Conservation (phyloP, 1,140 invertebrate genomes). For the Pachypeltis micranthus region DNA sequence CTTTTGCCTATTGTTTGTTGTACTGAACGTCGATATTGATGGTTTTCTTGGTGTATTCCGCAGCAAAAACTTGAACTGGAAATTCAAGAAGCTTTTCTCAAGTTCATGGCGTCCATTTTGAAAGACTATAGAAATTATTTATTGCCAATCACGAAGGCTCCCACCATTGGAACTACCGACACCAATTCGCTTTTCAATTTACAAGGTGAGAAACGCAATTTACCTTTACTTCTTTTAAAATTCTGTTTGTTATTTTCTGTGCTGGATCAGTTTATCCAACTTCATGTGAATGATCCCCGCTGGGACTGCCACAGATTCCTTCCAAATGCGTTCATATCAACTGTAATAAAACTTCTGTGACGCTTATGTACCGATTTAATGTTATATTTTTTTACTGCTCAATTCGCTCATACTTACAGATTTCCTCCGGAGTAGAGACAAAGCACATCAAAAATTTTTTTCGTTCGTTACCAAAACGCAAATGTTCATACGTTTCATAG, state of each 20-base stretch:
- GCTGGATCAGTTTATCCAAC: too few relatives aligned
- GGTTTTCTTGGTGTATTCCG: slow-evolving; percentile 28
- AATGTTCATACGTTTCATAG: slow-evolving; percentile 97
- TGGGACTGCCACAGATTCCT: too few relatives aligned
- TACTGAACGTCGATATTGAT: neutral
- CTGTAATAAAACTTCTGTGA: neutral
- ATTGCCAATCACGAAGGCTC: slow-evolving; percentile 87
- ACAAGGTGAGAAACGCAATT: slow-evolving; percentile 48
- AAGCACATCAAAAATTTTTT: slow-evolving; percentile 85
- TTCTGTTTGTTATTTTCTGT: too few relatives aligned
- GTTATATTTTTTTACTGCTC: neutral
- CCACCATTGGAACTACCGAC: slow-evolving; percentile 86
- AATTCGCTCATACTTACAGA: slow-evolving; percentile 33
- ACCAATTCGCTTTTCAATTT: slow-evolving; percentile 90
- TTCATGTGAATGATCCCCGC: neutral
- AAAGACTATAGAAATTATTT: slow-evolving; percentile 84
- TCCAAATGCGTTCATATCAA: too few relatives aligned
- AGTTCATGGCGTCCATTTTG: slow-evolving; percentile 88
- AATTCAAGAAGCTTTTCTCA: slow-evolving; percentile 94
- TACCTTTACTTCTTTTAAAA: neutral
- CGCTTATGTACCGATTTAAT: neutral
- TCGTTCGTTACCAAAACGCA: slow-evolving; percentile 81
- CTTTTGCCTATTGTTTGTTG: too few relatives aligned
- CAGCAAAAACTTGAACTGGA: slow-evolving; percentile 73
- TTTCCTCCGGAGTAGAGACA: slow-evolving; percentile 52